Conservation (phyloP, 2,113 vertebrate species). For the Antechinus flavipes region DNA sequence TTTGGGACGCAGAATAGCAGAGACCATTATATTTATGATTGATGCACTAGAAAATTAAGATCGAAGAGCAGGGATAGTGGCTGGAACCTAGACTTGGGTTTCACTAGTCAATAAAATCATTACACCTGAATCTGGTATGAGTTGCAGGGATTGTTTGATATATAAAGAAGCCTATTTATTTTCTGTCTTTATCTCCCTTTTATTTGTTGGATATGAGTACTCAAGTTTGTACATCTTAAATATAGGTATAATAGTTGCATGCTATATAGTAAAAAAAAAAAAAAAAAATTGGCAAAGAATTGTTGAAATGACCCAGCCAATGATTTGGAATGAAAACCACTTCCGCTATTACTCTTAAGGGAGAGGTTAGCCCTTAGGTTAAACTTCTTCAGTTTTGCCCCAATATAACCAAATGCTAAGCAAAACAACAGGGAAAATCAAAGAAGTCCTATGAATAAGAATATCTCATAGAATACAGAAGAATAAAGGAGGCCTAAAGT, state of each 20-base stretch:
- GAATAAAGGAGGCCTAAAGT: not conserved
- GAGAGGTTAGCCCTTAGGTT: not conserved
- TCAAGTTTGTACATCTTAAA: not conserved
- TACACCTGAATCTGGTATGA: not conserved
- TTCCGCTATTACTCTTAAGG: not conserved
- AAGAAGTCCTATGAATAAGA: not conserved
- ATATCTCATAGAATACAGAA: not conserved
- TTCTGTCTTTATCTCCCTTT: not conserved
- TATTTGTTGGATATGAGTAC: not conserved
- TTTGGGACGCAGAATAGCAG: not conserved
- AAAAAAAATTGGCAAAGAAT: not conserved
- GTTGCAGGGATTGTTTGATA: not conserved
- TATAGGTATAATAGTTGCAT: not conserved
- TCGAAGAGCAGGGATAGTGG: not conserved
- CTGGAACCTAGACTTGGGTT: too few relatives aligned
- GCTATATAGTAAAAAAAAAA: not conserved
- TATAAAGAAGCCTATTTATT: not conserved
- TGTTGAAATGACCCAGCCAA: not conserved
- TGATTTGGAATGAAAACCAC: not conserved
- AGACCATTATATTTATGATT: not conserved
- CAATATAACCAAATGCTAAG: not conserved
- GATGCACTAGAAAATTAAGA: not conserved
- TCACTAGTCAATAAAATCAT: not conserved
- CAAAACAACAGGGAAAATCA: not conserved
- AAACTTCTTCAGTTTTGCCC: not conserved